Base-by-base conservation (phyloP, 2,888 invertebrate species). In the Rotaria socialis region DNA sequence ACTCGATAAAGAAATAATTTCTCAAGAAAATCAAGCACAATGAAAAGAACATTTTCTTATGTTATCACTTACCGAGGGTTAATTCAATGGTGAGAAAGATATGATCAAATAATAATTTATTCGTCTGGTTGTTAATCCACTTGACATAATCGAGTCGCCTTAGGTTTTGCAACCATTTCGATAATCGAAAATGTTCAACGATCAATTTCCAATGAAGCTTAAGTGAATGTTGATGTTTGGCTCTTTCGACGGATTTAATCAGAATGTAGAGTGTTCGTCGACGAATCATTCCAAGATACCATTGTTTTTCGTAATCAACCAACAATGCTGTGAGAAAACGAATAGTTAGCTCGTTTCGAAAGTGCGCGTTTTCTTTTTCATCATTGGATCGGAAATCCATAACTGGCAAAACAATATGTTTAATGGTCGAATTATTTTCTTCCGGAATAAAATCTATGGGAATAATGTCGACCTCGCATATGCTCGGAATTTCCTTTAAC, bases 301-400 rank as follows among this genome's bases (percentile, higher is more conserved):
- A 80, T 80, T 80, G 80, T 47, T 80, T 80, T 80, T 80, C 80
- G 47, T 80, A 80, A 47, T 80, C 80, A n/a, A 47, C 19, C 16
- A n/a, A 80, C 47, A 43, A 24, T 80, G 80, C 80, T 80, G 80
- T 80, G 4, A 80, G 47, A 80, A 80, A 47, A 80, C 80, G 80
- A 47, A 16, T 47, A n/a, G n/a, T 80, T 47, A 80, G 1, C 14
- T 80, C 80, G 22, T 80, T 24, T 47, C 80, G 80, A 80, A 80
- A 43, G 3, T 24, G 7, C 16, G 22, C 24, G 22, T n/a, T 67
- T 35, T 35, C 67, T 5, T 16, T 67, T 19, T 35, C 35, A 16
- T 67, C 35, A 35, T 27, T 67, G 0, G 35, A 16, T 14, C 5
- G 16, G 16, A 19, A 35, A 16, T 2, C 16, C 35, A 67, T 27